Evolutionary conservation across 2,113 vertebrate species (phyloP), one percentile per base, ranked within the genome.

Genomic region (Origma solitaria): DNA sequence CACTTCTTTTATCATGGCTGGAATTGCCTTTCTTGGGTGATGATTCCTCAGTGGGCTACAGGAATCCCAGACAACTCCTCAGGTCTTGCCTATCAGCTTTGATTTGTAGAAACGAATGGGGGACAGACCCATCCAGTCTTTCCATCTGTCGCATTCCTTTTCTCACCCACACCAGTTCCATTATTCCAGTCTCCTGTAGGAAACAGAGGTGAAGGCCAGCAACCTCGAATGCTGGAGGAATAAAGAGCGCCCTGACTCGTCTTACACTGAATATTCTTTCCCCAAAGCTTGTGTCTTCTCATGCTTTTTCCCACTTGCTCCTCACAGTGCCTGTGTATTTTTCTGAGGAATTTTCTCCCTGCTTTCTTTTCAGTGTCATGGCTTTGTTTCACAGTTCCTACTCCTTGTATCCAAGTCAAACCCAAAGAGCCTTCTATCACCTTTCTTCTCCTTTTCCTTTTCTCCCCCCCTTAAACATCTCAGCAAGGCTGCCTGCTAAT

Each of bases 401-500:
- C 21, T 77, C 75, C 64, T 47, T 49, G 45, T 61, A 37, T 75
- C 2, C 30, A 70, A 94, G 78, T 79, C 47, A 90, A 86, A 70
- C 44, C 40, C 58, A 71, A 78, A 81, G 25, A 88, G 15, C 40
- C 15, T 93, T 68, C 24, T 82, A 49, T 90, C 76, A 78, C 53
- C 45, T 86, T 82, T 95, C 71, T 95, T 81, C 60, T 88, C 42
- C 62, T 82, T 89, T 85, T 37, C 18, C 13, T 19, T 13, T 17
- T 3, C 3, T 5, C 15, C 3, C 5, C 15, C 3, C 5, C 6
- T 22, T 3, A 37, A 75, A 51, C 38, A 66, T 47, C 83, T 87
- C 91, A 75, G 91, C 83, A 88, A 95, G 85, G 56, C 69, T 64
- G 47, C 76, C 78, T 88, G 92, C 56, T 96, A 95, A 96, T 97